Percentiles rank a stretch among this genome's conserved stretches.
Conservation (phyloP, 2,113 vertebrate species). For the Phocoena sinus region DNA sequence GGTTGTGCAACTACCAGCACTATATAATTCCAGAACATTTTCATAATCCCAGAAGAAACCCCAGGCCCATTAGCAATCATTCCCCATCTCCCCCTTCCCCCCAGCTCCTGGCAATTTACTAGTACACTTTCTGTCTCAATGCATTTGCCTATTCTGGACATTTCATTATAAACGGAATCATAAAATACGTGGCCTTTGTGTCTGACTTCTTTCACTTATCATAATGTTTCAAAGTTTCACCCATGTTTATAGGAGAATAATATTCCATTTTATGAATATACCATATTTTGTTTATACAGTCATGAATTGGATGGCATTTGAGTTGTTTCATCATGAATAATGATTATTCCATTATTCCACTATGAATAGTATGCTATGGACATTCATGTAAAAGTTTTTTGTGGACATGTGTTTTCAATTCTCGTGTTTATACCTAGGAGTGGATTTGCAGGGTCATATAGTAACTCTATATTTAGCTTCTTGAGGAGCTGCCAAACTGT, state of each 20-base stretch:
- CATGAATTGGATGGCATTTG: not conserved
- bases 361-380: not conserved
- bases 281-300: not conserved
- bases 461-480: slow-evolving; percentile 28
- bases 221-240: not conserved
- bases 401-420: not conserved
- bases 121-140: not conserved
- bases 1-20: not conserved
- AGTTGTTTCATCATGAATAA: not conserved
- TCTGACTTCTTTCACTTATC: slow-evolving; percentile 19
- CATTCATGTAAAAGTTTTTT: not conserved
- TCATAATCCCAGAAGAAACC: not conserved
- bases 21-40: not conserved
- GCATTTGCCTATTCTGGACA: not conserved
- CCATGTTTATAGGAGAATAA: not conserved
- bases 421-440: not conserved
- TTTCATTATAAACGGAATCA: not conserved
- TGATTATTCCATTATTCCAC: not conserved
- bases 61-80: not conserved
- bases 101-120: not conserved
- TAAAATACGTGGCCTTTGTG: not conserved
- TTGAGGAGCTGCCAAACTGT: not conserved
- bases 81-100: not conserved
- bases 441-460: not conserved
- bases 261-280: not conserved